phyloP scores from a whole-genome alignment of 2,888 invertebrate species.

The Macaria liturata region DNA sequence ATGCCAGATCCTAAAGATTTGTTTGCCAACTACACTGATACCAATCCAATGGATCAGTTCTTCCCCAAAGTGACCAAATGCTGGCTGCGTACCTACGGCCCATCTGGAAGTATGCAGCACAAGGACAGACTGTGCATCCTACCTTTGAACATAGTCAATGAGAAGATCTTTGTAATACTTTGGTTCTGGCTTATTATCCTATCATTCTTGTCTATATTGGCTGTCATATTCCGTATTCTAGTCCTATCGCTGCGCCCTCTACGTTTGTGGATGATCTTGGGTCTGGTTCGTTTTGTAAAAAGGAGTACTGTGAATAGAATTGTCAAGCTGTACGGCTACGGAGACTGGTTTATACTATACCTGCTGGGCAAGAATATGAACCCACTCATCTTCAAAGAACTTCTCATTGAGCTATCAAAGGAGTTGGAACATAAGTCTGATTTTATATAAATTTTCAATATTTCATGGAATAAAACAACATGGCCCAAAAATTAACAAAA shows the following conservation, averaged over 20 bases:
- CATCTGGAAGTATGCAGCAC: constrained; percentile 81
- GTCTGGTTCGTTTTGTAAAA: constrained; percentile 82
- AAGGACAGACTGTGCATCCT: constrained; percentile 88
- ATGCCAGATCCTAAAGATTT: constrained; percentile 39
- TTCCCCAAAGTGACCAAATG: constrained; percentile 89
- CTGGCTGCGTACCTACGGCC: constrained; percentile 82
- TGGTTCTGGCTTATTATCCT: constrained; percentile 90
- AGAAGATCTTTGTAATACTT: constrained; percentile 89
- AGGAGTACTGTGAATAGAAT: constrained; percentile 78
- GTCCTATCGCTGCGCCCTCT: constrained; percentile 82
- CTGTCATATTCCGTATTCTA: constrained; percentile 86
- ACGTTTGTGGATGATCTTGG: constrained; percentile 84
- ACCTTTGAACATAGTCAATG: constrained; percentile 90
- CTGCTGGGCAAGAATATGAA: constrained; percentile 90
- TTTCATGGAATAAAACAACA: too few relatives aligned
- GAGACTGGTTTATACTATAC: constrained; percentile 91
- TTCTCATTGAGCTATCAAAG: constrained; percentile 81
- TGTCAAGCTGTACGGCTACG: constrained; percentile 81
- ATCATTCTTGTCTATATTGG: constrained; percentile 83
- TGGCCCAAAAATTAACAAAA: too few relatives aligned
- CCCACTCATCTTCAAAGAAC: constrained; percentile 85
- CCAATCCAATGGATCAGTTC: constrained; percentile 86
- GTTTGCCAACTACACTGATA: constrained; percentile 59
- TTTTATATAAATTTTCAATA: constrained; percentile 47
- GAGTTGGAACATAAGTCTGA: constrained; percentile 60